Base-by-base conservation (phyloP, 2,113 vertebrate genomes). In the Bujurquina vittata region DNA sequence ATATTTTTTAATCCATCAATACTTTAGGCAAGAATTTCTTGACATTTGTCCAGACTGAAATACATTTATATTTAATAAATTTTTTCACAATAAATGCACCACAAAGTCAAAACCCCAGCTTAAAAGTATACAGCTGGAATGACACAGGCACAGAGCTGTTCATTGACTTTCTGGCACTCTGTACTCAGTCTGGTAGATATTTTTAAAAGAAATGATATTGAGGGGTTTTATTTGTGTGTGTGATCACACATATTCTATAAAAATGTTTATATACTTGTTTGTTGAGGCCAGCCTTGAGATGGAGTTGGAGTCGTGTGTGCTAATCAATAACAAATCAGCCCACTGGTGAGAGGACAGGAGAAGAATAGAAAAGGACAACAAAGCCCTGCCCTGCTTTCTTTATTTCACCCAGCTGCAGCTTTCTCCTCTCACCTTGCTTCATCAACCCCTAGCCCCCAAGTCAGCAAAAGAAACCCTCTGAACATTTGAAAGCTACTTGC, bases 271-370 rank as follows among this genome's bases (percentile, higher is more conserved):
- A 56, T 9, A 52, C 23, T 75, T 35, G 9, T 83, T 73, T 87
- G 63, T 57, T 73, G 81, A 58, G 75, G 23, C 52, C 83, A 90
- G 81, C 93, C 92, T 93, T 92, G 87, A 91, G 79, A 87, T 65
- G 76, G 57, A 80, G 62, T 78, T 67, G 74, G 65, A 87, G 81
- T 77, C 67, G 63, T 82, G 79, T 67, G 43, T 65, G 75, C 75
- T 73, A 88, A 95, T 95, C 92, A 87, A 95, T 94, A 94, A 79
- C 79, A 83, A 91, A 94, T 92, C 93, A 94, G 59, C 69, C 83
- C 75, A 62, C 54, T 49, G 62, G 59, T 65, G 46, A 85, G 65
- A 86, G 86, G 72, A 77, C 43, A 89, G 80, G 87, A 77, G 78
- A 62, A 88, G 86, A 88, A 93, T 84, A 82, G 84, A 74, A 87